Evolutionary conservation across 2,797 vertebrate genomes (phyloP).

Genomic region (Australoheros facetus): DNA sequence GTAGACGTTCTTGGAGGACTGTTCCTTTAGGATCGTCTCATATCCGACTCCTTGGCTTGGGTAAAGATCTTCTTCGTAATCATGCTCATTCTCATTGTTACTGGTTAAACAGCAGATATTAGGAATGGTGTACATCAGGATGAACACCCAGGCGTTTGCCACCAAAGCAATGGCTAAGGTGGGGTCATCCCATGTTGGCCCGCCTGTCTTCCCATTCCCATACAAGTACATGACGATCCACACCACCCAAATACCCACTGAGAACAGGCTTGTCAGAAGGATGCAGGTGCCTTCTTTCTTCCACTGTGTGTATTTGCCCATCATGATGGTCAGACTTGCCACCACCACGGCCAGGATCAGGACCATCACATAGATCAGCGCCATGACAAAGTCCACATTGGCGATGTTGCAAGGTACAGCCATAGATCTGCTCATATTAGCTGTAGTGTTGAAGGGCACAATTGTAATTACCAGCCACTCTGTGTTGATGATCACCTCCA

Average conservation of each 20-base stretch:
- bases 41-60: conserved; percentile 87
- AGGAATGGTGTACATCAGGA: conserved; percentile 87
- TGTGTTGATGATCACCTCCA: conserved; percentile 92
- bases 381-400: conserved; percentile 93
- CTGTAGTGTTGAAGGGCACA: conserved; percentile 61
- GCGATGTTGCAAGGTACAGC: conserved; percentile 79
- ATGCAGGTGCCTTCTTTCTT: conserved; percentile 80
- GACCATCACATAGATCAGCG: conserved; percentile 91
- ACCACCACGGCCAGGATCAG: conserved; percentile 81
- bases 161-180: conserved; percentile 91
- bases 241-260: conserved; percentile 88
- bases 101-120: conserved; percentile 83
- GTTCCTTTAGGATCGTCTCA: conserved; percentile 94
- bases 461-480: conserved; percentile 96
- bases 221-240: conserved; percentile 94
- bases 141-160: conserved; percentile 87
- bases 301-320: conserved; percentile 84
- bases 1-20: conserved; percentile 88
- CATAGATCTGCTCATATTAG: not conserved
- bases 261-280: conserved; percentile 79
- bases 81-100: conserved; percentile 68
- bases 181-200: conserved; percentile 87
- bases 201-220: conserved; percentile 75
- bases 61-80: conserved; percentile 80
- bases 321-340: conserved; percentile 78